phyloP scores from a whole-genome alignment of 2,113 vertebrate genomes.

The Rhabdomys dilectus region DNA sequence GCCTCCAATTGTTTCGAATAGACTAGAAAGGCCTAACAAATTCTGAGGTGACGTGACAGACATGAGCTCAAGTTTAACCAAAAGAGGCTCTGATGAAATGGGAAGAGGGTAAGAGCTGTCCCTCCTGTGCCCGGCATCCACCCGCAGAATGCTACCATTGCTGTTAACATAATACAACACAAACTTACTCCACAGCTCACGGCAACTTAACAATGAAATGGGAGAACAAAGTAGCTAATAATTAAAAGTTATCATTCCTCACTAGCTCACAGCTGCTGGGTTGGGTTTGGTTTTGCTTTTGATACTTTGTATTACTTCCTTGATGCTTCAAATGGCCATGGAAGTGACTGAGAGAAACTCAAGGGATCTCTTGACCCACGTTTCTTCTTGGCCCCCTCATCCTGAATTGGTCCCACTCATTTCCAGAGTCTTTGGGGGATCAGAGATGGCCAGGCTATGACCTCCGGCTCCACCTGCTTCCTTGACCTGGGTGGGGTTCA shows the following conservation, averaged over 20 bases:
- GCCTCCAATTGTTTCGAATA: not conserved
- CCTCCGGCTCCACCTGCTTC: not conserved
- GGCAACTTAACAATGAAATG: not conserved
- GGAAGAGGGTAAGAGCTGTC: constrained; percentile 2
- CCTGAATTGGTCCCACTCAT: not conserved
- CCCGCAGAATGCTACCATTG: not conserved
- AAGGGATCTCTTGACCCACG: not conserved
- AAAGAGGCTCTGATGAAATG: not conserved
- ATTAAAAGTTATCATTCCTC: not conserved
- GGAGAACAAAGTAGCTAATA: not conserved
- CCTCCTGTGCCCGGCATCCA: not conserved
- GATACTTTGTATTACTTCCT: not conserved
- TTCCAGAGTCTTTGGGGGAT: not conserved
- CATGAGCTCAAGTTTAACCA: not conserved
- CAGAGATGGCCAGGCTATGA: not conserved
- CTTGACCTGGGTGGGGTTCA: not conserved
- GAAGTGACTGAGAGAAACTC: not conserved
- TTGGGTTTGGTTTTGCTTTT: not conserved
- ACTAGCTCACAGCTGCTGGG: not conserved
- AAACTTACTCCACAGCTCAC: not conserved
- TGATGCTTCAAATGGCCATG: not conserved
- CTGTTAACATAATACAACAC: not conserved
- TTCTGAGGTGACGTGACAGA: not conserved
- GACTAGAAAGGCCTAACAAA: not conserved
- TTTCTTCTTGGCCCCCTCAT: not conserved